phyloP scores from a whole-genome alignment of 2,113 vertebrate species.

The Azemiops feae region DNA sequence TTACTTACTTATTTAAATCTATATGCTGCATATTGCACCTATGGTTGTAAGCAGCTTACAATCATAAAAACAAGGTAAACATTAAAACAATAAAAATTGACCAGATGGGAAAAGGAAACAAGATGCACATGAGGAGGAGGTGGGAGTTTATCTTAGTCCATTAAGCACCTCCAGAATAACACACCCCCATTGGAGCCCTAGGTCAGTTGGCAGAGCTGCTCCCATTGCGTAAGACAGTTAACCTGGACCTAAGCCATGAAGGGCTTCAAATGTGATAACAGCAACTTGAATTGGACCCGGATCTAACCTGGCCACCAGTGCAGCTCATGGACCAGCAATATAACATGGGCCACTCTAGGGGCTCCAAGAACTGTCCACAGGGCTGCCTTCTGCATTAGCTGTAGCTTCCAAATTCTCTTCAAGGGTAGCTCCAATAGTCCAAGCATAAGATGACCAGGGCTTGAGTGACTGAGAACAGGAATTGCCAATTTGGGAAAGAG shows the following conservation, averaged over 20 bases:
- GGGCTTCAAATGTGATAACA: too few relatives aligned
- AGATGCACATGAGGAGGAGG: background rate
- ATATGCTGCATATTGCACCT: background rate
- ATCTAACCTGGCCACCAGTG: background rate
- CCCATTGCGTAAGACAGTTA: background rate
- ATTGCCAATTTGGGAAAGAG: background rate
- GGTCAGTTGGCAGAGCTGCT: background rate
- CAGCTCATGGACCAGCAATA: background rate
- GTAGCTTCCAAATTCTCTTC: background rate
- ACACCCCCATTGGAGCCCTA: background rate
- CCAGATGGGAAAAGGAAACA: background rate
- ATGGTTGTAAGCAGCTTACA: background rate
- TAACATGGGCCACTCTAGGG: background rate
- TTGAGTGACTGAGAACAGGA: background rate
- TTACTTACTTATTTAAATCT: background rate
- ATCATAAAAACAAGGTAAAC: background rate
- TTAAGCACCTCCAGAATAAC: background rate
- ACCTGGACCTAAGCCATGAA: background rate
- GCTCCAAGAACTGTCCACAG: background rate
- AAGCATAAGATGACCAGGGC: background rate
- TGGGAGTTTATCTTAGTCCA: background rate
- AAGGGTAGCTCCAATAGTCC: background rate
- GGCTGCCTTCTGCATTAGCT: too few relatives aligned
- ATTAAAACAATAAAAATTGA: background rate
- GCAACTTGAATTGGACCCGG: background rate